Base-by-base conservation (phyloP, 2,888 invertebrate genomes). In the Trypoxylon attenuatum region DNA sequence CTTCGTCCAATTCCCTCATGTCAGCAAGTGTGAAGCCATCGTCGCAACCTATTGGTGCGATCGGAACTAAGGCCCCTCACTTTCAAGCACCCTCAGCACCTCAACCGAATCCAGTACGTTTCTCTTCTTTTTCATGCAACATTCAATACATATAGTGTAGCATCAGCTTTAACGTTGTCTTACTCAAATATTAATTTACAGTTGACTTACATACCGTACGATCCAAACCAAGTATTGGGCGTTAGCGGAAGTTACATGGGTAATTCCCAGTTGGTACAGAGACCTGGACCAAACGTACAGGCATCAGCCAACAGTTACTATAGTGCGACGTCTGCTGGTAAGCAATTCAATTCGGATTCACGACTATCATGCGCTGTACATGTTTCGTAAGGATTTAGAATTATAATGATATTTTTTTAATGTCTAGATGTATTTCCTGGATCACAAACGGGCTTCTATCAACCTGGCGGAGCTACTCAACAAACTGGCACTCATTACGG, bases 1-100 rank as follows among this genome's bases (percentile, higher is more conserved):
- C 95, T 69, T 93, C 94, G 57, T 94, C 95, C 61, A 96, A 95
- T 87, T 94, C 94, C 27, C 89, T 96, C 76, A 96, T 96, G 95
- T 95, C 96, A 3, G 93, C 95, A 29, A 93, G 94, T 63, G 94
- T 95, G 51, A 96, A 96, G 82, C 93, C 94, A 5, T 92, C 94
- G 29, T 91, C 92, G 66, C 94, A 94, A 87, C 92, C 92, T 79
- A 94, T 95, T 76, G 95, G 95, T 71, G 94, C 95, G 59, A 95
- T 96, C 76, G 95, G 95, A 83, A 90, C 91, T 4, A 91, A 91
- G 82, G 89, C 89, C 54, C 88, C 86, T 18, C 87, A 90, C 56
- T 90, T 89, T 58, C 90, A 90, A 78, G 82, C 85, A 27, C 89
- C 89, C 2, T 90, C 90, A 68, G 89, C 89, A 70, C 89, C 88